Evolutionary conservation across 2,888 invertebrate species (phyloP).

Genomic region (Odontocolon sp.): DNA sequence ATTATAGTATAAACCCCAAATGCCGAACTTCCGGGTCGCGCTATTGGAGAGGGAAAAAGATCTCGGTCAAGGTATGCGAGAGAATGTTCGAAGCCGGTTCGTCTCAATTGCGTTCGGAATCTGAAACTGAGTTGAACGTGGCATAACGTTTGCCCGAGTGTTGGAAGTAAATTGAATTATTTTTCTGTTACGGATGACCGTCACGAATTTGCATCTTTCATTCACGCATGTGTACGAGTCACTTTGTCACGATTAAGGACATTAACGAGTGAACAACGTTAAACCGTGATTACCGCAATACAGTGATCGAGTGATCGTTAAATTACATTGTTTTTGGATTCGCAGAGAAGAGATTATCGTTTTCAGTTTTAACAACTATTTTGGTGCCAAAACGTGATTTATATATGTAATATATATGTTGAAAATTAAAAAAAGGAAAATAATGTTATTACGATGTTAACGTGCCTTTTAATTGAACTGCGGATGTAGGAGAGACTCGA

Average conservation of each 20-base stretch:
- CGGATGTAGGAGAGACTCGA: conserved; percentile 58
- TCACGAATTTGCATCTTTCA: too few species aligned
- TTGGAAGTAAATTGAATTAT: not conserved
- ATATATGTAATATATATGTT: not conserved
- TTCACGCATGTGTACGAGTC: not conserved
- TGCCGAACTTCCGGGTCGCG: conserved; percentile 27
- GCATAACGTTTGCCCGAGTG: not conserved
- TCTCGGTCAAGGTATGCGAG: conserved; percentile 56
- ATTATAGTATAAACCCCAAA: conserved; percentile 1
- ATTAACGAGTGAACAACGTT: not conserved
- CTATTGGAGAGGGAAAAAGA: conserved; percentile 42
- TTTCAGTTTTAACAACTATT: not conserved
- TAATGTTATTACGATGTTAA: conserved; percentile 11
- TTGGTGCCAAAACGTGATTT: not conserved
- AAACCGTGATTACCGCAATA: not conserved
- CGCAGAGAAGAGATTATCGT: too few species aligned
- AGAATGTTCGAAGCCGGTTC: conserved; percentile 41
- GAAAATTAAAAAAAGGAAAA: not conserved
- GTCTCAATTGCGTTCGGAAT: conserved; percentile 40
- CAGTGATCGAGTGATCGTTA: not conserved
- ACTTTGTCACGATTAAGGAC: not conserved
- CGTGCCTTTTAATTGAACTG: conserved; percentile 55
- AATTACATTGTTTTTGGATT: not conserved
- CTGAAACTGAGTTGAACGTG: not conserved
- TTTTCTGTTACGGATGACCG: not conserved